phyloP scores from a whole-genome alignment of 2,113 vertebrate genomes.

The Nycticorax nycticorax region DNA sequence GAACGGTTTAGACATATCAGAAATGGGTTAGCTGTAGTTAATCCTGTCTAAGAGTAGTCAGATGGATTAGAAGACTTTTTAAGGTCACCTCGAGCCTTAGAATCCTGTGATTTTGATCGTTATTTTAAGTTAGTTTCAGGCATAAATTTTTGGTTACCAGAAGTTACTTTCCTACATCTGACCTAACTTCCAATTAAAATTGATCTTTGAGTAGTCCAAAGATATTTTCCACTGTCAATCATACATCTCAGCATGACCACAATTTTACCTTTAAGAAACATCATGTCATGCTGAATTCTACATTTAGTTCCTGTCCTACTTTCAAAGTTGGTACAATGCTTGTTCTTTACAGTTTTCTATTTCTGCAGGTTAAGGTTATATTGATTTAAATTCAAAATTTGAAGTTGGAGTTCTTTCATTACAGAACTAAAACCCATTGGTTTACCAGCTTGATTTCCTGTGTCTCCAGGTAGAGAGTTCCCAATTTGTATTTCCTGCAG shows the following conservation, averaged over 20 bases:
- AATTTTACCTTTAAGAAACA: slow-evolving; percentile 51
- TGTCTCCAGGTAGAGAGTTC: not conserved
- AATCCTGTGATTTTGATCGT: not conserved
- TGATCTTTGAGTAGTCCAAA: slow-evolving; percentile 48
- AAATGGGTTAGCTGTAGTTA: not conserved
- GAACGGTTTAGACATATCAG: not conserved
- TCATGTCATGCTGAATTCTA: slow-evolving; percentile 36
- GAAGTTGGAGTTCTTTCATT: not conserved
- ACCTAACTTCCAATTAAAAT: slow-evolving; percentile 60
- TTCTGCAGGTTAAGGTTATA: slow-evolving; percentile 52
- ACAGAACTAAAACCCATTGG: not conserved
- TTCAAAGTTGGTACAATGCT: slow-evolving; percentile 16
- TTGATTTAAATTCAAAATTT: slow-evolving; percentile 45
- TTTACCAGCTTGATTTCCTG: not conserved
- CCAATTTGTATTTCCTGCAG: not conserved
- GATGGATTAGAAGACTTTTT: not conserved
- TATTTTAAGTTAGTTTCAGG: slow-evolving; percentile 28
- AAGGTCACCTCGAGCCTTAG: not conserved
- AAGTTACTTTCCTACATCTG: slow-evolving; percentile 38
- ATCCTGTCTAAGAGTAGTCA: not conserved
- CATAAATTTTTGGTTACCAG: slow-evolving; percentile 33
- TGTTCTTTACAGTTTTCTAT: slow-evolving; percentile 29
- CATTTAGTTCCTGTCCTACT: slow-evolving; percentile 60
- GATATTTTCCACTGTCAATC: slow-evolving; percentile 42
- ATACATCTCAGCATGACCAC: slow-evolving; percentile 46